phyloP scores from a whole-genome alignment of 2,797 vertebrate species.

The Falco rusticolus region DNA sequence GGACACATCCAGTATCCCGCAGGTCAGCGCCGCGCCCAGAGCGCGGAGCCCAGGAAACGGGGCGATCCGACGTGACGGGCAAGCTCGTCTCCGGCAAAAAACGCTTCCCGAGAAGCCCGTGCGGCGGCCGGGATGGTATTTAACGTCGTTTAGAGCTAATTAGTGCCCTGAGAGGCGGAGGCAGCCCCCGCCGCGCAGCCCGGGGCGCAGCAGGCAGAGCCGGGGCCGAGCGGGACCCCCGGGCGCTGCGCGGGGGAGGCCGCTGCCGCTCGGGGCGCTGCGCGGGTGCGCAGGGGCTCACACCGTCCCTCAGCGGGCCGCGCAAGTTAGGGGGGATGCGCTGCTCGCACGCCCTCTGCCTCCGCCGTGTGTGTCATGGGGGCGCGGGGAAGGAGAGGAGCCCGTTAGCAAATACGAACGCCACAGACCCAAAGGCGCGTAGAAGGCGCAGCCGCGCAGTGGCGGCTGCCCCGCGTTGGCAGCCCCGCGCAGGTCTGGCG shows the following conservation, averaged over 20 bases:
- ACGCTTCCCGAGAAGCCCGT: constrained; percentile 30
- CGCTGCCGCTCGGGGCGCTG: neutral
- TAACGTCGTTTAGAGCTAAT: constrained; percentile 63
- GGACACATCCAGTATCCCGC: neutral
- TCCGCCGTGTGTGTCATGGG: neutral
- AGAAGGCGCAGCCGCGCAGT: neutral
- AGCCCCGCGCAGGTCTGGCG: neutral
- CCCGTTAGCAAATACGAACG: fast-evolving
- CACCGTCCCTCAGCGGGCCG: neutral
- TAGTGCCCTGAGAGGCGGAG: neutral
- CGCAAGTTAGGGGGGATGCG: neutral
- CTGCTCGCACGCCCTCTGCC: no score
- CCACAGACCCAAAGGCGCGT: neutral
- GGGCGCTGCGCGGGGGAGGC: neutral
- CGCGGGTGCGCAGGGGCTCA: neutral
- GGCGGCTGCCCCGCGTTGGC: no score
- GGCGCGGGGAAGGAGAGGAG: neutral
- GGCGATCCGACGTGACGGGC: constrained; percentile 17
- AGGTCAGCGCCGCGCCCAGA: constrained; percentile 30
- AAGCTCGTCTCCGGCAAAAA: constrained; percentile 20
- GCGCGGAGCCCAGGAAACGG: constrained; percentile 1
- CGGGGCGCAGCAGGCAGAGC: neutral
- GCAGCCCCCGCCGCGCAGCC: neutral
- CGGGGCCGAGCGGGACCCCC: neutral
- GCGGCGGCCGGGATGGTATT: constrained; percentile 60